Percentiles rank a stretch among this genome's conserved stretches.
These are phyloP conservation scores for Galeopsomyia nigrocyanea DNA, from an alignment of 2,888 invertebrate species.

Conservation along the genomic window DNA sequence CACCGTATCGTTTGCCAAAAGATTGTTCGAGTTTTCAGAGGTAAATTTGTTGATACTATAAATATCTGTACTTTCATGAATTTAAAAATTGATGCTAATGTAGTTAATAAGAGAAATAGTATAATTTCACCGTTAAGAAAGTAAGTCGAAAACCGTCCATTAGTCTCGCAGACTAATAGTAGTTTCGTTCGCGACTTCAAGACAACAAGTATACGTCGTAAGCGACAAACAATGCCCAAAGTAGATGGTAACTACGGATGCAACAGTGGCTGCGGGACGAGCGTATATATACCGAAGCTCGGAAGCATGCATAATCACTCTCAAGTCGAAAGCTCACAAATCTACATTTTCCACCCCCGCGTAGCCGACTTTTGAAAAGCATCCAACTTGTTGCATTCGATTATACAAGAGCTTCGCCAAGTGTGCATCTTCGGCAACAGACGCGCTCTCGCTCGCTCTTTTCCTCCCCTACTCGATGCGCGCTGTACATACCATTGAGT, in stretches of 20 bases:
- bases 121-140: too few relatives aligned
- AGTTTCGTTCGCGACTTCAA: background rate
- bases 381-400: conserved; percentile 61
- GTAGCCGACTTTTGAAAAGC: conserved; percentile 54
- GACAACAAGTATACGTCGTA: conserved; percentile 10
- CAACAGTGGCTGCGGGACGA: background rate
- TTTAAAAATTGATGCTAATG: too few relatives aligned
- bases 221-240: conserved; percentile 21
- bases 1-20: too few relatives aligned
- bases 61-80: too few relatives aligned
- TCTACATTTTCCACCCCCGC: conserved; percentile 54
- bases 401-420: conserved; percentile 46
- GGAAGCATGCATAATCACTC: conserved; percentile 40
- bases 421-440: conserved; percentile 36
- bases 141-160: too few relatives aligned
- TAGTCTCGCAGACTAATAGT: too few relatives aligned
- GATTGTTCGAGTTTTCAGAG: too few relatives aligned
- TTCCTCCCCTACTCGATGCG: conserved; percentile 2
- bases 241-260: background rate
- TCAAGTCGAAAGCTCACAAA: conserved; percentile 38
- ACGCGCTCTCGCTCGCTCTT: conserved; percentile 3
- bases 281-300: conserved; percentile 5
- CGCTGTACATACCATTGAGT: background rate
- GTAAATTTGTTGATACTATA: too few relatives aligned
- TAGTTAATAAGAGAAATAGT: too few relatives aligned